Conservation (phyloP, 2,797 vertebrate genomes). For the Enteromius viviparus region DNA sequence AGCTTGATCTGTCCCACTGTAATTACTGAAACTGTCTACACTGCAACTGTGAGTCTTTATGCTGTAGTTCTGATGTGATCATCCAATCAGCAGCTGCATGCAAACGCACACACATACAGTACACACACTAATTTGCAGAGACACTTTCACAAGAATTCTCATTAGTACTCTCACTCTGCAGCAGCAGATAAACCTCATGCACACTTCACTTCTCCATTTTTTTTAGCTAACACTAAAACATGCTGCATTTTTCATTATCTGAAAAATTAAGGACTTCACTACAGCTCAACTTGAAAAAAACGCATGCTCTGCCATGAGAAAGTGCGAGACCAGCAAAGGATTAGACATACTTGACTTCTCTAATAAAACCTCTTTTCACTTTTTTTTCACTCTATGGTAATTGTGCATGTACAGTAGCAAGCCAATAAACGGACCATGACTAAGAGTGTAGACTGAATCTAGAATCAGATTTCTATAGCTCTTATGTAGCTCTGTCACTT, state of each 20-base stretch:
- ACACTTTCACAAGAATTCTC: not conserved
- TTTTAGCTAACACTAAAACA: not conserved
- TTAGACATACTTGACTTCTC: conserved; percentile 15
- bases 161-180: conserved; percentile 22
- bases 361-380: not conserved
- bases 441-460: not conserved
- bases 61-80: not conserved
- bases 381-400: conserved; percentile 1
- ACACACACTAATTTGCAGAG: conserved; percentile 10
- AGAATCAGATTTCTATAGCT: not conserved
- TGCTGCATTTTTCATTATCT: conserved; percentile 47
- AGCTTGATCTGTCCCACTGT: not conserved
- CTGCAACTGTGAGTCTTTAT: not conserved
- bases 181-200: conserved; percentile 20
- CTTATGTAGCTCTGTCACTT: not conserved
- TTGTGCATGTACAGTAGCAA: not conserved
- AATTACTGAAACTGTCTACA: not conserved
- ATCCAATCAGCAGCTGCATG: not conserved
- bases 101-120: conserved; percentile 6
- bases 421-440: conserved; percentile 5
- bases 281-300: not conserved
- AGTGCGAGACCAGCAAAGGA: conserved; percentile 21
- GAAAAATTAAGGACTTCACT: conserved; percentile 24
- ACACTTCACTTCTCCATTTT: conserved; percentile 13
- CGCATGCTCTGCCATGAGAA: not conserved